Percentiles rank a stretch among this genome's conserved stretches.
Conservation (phyloP, 2,888 invertebrate genomes). For the Gari tellinella region DNA sequence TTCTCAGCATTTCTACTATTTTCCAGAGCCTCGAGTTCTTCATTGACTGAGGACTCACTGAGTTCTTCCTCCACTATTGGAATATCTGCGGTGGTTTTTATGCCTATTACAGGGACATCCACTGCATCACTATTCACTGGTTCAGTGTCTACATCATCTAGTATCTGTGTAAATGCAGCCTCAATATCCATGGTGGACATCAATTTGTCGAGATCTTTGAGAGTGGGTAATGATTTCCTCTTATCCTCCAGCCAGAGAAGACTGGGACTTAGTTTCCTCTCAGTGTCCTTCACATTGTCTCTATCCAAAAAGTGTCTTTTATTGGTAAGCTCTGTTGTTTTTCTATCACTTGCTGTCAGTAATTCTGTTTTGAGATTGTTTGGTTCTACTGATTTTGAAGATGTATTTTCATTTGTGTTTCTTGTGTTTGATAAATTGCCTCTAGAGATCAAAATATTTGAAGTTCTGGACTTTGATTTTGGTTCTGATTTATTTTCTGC, state of each 20-base stretch:
- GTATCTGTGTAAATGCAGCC: conserved; percentile 66
- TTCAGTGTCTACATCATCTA: conserved; percentile 64
- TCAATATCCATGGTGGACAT: conserved; percentile 67
- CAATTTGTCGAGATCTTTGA: conserved; percentile 54
- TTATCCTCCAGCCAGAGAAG: conserved; percentile 65
- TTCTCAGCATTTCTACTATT: too few species aligned
- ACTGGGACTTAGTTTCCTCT: conserved; percentile 31
- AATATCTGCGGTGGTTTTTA: conserved; percentile 17
- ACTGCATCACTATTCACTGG: conserved; percentile 16
- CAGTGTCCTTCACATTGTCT: not conserved
- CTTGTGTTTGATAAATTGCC: conserved; percentile 16
- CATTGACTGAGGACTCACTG: conserved; percentile 24
- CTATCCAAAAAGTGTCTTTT: too few species aligned
- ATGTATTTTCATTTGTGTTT: too few species aligned
- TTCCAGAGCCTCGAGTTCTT: too few species aligned
- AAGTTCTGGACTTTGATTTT: not conserved
- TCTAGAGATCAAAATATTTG: conserved; percentile 47
- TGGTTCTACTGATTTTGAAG: too few species aligned
- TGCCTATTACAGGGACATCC: not conserved
- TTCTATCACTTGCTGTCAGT: too few species aligned
- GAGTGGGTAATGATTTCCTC: conserved; percentile 57
- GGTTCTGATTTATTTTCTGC: conserved; percentile 1
- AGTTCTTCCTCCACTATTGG: conserved; percentile 47
- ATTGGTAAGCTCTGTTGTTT: too few species aligned
- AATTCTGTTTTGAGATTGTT: too few species aligned